Base-by-base conservation (phyloP, 1,140 invertebrate species). In the Trypoxylus dichotomus region DNA sequence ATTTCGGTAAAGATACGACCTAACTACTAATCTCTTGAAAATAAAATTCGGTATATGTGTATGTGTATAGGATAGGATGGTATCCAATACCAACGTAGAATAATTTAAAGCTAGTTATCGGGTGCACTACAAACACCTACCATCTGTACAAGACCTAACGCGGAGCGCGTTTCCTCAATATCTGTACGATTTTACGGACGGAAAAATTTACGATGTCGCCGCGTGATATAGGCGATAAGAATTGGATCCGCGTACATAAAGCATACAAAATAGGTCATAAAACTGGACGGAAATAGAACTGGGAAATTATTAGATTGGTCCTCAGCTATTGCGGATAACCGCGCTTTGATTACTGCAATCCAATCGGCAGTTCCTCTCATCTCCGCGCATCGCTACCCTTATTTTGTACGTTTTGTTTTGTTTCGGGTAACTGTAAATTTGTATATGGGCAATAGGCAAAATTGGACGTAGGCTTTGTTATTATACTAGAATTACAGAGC, bases 251-350 rank as follows among this genome's bases (percentile, higher is more conserved):
- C 68, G 76, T 74, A 77, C 75, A 77, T 77, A 75, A 79, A 79
- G 68, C 79, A 79, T 79, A 79, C 79, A 76, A 79, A 76, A 77
- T 68, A 76, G 63, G 72, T 79, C 76, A 76, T 79, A 79, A 79
- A 79, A 77, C 76, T 74, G 76, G 72, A 74, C 74, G 75, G 75
- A 79, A 79, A 79, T 79, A 72, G 78, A 79, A 77, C 75, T 68
- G 79, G 79, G 77, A 79, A 79, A 79, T 79, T 79, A 79, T 79
- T 79, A 79, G 79, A 79, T 79, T 79, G 76, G 79, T 77, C 77
- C 74, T 79, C 79, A 79, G 76, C 79, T 79, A 79, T 77, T 79
- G 76, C 72, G 79, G 79, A 79, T 79, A 79, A 79, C 79, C 79
- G 79, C 79, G 79, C 76, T 79, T 79, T 79, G 79, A 79, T 79